Percentiles rank a stretch among this genome's conserved stretches.
Conservation (phyloP, 2,797 vertebrate species). For the Crypturellus tataupa region DNA sequence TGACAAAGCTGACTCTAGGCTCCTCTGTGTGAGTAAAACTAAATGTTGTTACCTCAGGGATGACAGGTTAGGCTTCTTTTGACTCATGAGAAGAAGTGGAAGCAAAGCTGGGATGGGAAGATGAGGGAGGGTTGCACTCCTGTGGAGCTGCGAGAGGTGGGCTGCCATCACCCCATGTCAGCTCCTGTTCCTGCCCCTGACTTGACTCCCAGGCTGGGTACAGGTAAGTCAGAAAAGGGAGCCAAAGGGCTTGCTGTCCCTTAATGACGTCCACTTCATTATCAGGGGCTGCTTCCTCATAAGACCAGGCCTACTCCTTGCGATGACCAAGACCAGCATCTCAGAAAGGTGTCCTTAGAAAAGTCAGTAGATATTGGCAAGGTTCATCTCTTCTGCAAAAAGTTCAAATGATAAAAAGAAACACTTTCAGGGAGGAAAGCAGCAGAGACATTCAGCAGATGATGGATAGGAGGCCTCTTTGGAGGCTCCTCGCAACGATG, state of each 20-base stretch:
- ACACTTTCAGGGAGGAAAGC: not conserved
- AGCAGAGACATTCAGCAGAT: not conserved
- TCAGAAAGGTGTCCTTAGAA: not conserved
- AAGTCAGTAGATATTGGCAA: not conserved
- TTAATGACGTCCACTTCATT: not conserved
- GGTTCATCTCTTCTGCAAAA: not conserved
- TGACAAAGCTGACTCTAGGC: not conserved
- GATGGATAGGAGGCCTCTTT: not conserved
- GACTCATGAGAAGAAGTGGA: not conserved
- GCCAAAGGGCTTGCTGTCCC: rapidly evolving
- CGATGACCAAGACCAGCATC: not conserved
- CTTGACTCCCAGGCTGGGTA: rapidly evolving
- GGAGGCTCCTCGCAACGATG: not conserved
- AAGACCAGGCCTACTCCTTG: not conserved
- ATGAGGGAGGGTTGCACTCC: not conserved
- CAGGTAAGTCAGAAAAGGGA: not conserved
- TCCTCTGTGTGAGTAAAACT: not conserved
- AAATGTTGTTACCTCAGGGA: not conserved
- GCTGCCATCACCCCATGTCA: not conserved
- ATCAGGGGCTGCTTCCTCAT: not conserved
- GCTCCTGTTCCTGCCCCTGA: not conserved
- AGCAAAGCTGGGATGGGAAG: not conserved
- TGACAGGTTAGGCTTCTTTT: not conserved
- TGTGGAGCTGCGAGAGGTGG: not conserved
- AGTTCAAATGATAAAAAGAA: not conserved